Evolutionary conservation across 2,113 vertebrate species (phyloP).

Genomic region (Peromyscus polionotus): DNA sequence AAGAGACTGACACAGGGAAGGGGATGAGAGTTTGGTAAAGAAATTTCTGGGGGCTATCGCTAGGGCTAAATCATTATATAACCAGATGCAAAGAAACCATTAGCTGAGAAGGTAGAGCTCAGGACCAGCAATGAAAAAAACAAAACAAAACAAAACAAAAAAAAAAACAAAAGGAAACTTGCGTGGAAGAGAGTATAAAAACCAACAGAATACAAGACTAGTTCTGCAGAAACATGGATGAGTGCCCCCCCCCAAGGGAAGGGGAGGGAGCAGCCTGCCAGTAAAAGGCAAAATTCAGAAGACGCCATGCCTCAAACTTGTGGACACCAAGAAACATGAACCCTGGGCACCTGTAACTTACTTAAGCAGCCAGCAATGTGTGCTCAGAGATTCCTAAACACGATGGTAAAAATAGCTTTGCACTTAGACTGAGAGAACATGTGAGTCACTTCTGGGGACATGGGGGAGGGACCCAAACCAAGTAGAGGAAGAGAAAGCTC

Average conservation of each 20-base stretch:
- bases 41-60: neutral
- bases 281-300: conserved; percentile 18
- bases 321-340: conserved; percentile 36
- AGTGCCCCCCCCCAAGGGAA: neutral
- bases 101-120: conserved; percentile 27
- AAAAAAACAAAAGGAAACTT: neutral
- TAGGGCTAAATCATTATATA: neutral
- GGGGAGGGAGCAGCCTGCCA: neutral
- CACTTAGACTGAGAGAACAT: conserved; percentile 42
- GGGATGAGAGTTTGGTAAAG: neutral
- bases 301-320: neutral
- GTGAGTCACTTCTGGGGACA: conserved; percentile 34
- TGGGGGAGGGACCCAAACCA: conserved; percentile 15
- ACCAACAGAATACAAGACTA: neutral
- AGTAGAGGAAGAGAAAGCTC: neutral
- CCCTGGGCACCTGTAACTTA: conserved; percentile 56
- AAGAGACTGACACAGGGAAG: neutral
- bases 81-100: neutral
- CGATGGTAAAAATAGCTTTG: conserved; percentile 75
- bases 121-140: neutral
- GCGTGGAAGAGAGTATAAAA: neutral
- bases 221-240: neutral
- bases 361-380: conserved; percentile 59
- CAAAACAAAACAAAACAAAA: too few relatives aligned
- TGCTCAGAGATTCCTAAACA: conserved; percentile 75